A percentile compares a stretch with the other conserved stretches of the same genome.
Evolutionary conservation across 2,113 vertebrate species (phyloP).

Genomic region (Cariama cristata): DNA sequence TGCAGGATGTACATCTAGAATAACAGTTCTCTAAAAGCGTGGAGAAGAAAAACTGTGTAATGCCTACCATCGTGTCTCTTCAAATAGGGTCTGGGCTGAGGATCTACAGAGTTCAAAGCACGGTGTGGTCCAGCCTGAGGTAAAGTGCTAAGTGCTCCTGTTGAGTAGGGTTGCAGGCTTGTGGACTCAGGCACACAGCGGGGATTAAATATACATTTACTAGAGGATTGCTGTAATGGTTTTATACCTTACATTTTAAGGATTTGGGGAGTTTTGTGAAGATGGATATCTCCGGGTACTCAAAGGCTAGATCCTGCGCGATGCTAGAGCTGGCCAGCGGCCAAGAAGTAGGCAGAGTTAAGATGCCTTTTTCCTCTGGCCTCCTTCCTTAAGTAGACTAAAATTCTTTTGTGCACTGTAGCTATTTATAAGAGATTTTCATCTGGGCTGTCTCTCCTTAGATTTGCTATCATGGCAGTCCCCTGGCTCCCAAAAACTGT

Average conservation of each 20-base stretch:
- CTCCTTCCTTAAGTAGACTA: constrained; percentile 39
- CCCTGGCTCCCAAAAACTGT: constrained; percentile 29
- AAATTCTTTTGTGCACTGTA: neutral
- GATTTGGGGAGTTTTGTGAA: neutral
- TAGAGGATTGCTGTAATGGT: neutral
- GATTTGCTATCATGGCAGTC: constrained; percentile 9
- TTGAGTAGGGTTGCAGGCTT: neutral
- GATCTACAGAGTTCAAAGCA: neutral
- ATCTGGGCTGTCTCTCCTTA: constrained; percentile 27
- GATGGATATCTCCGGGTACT: neutral
- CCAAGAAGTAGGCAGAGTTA: neutral
- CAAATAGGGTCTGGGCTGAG: neutral
- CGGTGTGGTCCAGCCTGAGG: neutral
- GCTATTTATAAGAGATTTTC: constrained; percentile 56
- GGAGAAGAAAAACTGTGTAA: neutral
- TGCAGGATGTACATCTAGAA: neutral
- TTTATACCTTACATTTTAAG: neutral
- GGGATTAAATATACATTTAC: neutral
- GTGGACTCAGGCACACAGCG: neutral
- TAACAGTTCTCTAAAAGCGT: neutral
- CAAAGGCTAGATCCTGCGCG: fast-evolving
- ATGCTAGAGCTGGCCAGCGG: neutral
- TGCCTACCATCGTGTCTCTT: neutral
- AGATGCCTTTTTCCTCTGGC: neutral
- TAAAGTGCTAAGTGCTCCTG: neutral